These are phyloP conservation scores for Limonius californicus DNA, from an alignment of 1,140 invertebrate genomes.

Conservation along the genomic window DNA sequence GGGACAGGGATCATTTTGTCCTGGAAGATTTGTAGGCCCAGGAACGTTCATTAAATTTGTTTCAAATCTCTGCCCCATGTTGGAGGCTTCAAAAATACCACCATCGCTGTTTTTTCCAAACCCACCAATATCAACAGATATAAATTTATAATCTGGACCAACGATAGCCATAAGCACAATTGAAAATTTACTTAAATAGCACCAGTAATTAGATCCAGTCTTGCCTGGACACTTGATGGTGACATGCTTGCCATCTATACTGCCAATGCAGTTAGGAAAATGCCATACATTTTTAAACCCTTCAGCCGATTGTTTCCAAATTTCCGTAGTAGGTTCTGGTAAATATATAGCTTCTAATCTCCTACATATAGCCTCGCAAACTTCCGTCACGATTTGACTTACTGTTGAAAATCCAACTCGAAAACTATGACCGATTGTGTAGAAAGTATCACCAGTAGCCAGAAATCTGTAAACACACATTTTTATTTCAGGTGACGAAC, in stretches of 20 bases:
- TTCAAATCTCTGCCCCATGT: slow-evolving; percentile 35
- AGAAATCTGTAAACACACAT: slow-evolving; percentile 12
- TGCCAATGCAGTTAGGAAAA: slow-evolving; percentile 45
- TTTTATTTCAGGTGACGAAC: slow-evolving; percentile 4
- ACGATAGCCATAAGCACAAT: slow-evolving; percentile 47
- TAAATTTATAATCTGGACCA: slow-evolving; percentile 47
- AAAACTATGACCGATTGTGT: slow-evolving; percentile 22
- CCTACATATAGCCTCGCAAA: slow-evolving; percentile 22
- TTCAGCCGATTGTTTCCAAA: slow-evolving; percentile 31
- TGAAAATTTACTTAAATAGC: slow-evolving; percentile 47
- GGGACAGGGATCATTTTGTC: slow-evolving; percentile 31
- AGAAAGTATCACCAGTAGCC: slow-evolving; percentile 21
- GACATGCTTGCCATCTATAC: slow-evolving; percentile 50
- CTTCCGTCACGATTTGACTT: slow-evolving; percentile 17
- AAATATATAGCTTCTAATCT: slow-evolving; percentile 19
- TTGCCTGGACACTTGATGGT: slow-evolving; percentile 43
- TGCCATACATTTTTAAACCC: slow-evolving; percentile 39
- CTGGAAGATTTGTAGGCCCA: slow-evolving; percentile 17
- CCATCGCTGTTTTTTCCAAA: slow-evolving; percentile 45
- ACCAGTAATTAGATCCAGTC: slow-evolving; percentile 45
- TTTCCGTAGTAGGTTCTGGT: slow-evolving; percentile 32
- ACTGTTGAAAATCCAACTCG: slow-evolving; percentile 21
- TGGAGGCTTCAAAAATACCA: slow-evolving; percentile 38
- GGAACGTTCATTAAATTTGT: slow-evolving; percentile 27
- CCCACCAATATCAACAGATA: slow-evolving; percentile 45